A percentile compares a stretch with the other conserved stretches of the same genome.
Conservation (phyloP, 1,140 invertebrate genomes). For the Cyrtorhinus lividipennis region DNA sequence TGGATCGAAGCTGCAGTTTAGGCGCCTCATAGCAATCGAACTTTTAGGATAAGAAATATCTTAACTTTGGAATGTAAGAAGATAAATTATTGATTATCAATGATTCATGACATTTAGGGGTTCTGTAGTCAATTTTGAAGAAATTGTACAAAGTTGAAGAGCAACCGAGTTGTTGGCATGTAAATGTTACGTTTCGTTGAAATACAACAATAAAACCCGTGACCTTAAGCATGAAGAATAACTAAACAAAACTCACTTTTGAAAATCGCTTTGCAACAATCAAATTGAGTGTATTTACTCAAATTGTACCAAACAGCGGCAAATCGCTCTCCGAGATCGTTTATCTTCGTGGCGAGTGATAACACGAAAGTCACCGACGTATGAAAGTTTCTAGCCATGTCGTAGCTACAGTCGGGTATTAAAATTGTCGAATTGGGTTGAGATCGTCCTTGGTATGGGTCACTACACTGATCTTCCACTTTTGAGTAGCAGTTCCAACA, state of each 20-base stretch:
- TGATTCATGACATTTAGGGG: too few relatives aligned
- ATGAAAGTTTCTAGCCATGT: background rate
- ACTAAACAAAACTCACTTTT: background rate
- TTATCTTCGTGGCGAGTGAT: background rate
- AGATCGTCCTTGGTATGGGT: background rate
- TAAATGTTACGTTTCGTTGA: background rate
- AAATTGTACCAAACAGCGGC: background rate
- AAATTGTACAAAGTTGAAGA: background rate
- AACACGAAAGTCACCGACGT: background rate
- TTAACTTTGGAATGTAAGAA: background rate
- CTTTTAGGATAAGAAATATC: background rate
- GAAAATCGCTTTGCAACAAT: background rate
- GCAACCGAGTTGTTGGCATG: background rate
- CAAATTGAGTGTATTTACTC: background rate
- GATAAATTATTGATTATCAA: background rate
- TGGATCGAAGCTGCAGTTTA: too few relatives aligned
- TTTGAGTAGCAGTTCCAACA: background rate
- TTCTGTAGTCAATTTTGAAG: background rate
- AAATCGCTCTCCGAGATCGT: background rate
- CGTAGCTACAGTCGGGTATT: background rate
- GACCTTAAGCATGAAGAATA: background rate
- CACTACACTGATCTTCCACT: background rate
- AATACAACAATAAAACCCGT: background rate
- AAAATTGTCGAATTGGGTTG: background rate
- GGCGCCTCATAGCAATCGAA: too few relatives aligned